phyloP scores from a whole-genome alignment of 2,888 invertebrate species.

The Epirrhoe tristata region DNA sequence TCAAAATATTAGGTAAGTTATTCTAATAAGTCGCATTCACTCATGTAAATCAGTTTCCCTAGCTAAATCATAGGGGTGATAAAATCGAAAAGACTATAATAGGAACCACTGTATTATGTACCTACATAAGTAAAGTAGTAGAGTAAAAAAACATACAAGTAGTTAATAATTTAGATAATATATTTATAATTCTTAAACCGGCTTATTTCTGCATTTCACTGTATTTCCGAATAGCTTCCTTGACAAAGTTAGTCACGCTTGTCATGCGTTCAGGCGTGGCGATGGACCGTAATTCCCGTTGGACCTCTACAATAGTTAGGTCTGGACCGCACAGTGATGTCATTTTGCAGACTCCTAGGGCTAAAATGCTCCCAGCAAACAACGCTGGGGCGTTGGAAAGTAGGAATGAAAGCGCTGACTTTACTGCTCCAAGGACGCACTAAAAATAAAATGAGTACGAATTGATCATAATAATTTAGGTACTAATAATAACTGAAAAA shows the following conservation, averaged over 20 bases:
- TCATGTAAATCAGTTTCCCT: no score
- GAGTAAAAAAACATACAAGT: neutral
- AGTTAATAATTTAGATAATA: conserved; percentile 8
- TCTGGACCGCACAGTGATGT: conserved; percentile 73
- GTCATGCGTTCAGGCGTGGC: conserved; percentile 82
- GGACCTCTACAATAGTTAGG: conserved; percentile 46
- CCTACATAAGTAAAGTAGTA: no score
- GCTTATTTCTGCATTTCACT: conserved; percentile 33
- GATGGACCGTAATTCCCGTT: conserved; percentile 68
- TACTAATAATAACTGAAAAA: no score
- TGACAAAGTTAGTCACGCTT: conserved; percentile 77
- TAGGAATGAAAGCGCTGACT: conserved; percentile 44
- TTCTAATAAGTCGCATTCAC: no score
- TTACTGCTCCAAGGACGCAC: conserved; percentile 34
- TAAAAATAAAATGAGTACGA: conserved; percentile 17
- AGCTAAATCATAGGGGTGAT: no score
- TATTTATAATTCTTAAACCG: neutral
- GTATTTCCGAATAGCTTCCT: conserved; percentile 83
- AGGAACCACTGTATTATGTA: no score
- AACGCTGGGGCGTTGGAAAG: conserved; percentile 49
- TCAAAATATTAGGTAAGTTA: neutral
- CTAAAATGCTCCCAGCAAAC: conserved; percentile 61
- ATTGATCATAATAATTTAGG: no score
- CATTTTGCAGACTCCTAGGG: conserved; percentile 81
- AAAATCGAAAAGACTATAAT: no score